phyloP scores from a whole-genome alignment of 2,888 invertebrate species.

The Thelaira solivaga region DNA sequence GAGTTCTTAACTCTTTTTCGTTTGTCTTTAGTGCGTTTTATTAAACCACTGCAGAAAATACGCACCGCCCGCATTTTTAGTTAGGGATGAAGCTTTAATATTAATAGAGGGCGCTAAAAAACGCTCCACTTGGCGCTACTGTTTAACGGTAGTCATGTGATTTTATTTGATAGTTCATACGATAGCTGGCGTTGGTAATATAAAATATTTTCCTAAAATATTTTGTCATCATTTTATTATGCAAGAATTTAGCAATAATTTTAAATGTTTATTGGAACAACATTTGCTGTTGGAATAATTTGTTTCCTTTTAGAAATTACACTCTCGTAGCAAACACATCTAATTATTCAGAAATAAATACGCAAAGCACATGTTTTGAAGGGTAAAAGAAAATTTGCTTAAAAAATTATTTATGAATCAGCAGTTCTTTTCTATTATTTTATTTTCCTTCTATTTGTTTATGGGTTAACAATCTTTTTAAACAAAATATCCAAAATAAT shows the following conservation, averaged over 20 bases:
- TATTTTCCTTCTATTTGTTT: no score
- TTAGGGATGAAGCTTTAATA: no score
- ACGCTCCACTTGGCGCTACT: no score
- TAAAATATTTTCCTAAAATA: no score
- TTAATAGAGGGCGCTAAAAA: no score
- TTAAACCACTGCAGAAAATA: no score
- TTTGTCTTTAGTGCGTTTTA: no score
- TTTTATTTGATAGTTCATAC: no score
- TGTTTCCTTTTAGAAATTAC: background rate
- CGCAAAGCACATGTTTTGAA: background rate
- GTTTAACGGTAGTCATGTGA: no score
- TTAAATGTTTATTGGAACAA: conserved; percentile 48
- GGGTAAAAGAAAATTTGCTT: background rate
- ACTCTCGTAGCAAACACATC: background rate
- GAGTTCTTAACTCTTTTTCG: no score
- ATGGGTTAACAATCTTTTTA: conserved; percentile 3
- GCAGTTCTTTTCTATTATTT: conserved; percentile 13
- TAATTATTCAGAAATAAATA: background rate
- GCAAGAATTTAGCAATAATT: conserved; percentile 21
- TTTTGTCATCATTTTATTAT: background rate
- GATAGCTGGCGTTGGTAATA: no score
- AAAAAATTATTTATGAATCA: conserved; percentile 52
- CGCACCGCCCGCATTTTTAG: no score
- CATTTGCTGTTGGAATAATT: conserved; percentile 14
- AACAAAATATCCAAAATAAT: background rate